Conservation (phyloP, 2,797 vertebrate genomes). For the Karalla daura region DNA sequence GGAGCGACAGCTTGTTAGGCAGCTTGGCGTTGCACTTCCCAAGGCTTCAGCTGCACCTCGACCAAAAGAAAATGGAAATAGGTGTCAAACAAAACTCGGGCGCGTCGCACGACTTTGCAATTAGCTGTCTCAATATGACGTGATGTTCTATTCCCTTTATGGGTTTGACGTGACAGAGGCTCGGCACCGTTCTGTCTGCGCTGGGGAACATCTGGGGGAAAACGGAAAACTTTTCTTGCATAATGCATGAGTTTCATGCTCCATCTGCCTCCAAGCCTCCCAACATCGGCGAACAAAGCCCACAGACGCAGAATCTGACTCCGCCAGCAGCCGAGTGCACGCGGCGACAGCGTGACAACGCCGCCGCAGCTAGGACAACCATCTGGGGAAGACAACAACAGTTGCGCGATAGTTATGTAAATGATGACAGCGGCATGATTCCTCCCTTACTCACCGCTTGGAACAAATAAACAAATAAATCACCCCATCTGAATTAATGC, state of each 20-base stretch:
- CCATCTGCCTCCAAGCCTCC: conserved; percentile 33
- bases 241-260: conserved; percentile 39
- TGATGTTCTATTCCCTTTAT: conserved; percentile 52
- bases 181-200: conserved; percentile 27
- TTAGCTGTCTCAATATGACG: conserved; percentile 28
- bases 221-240: conserved; percentile 15
- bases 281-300: conserved; percentile 30
- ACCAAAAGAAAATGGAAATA: background rate
- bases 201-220: conserved; percentile 45
- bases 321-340: conserved; percentile 31
- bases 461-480: too few relatives aligned
- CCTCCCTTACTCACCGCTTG: background rate
- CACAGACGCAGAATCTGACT: conserved; percentile 50
- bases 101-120: conserved; percentile 2
- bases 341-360: conserved; percentile 48
- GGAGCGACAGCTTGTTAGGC: conserved; percentile 39
- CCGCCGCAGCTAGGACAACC: conserved; percentile 40
- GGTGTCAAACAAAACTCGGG: background rate
- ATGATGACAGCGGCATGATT: conserved; percentile 16
- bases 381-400: conserved; percentile 63
- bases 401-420: conserved; percentile 38
- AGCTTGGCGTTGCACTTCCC: conserved; percentile 3
- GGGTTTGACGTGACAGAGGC: conserved; percentile 9
- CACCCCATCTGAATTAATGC: background rate
- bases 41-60: conserved; percentile 42